A percentile compares a stretch with the other conserved stretches of the same genome.
Conservation (phyloP, 1,140 invertebrate species). For the Macrostomum lignano region DNA sequence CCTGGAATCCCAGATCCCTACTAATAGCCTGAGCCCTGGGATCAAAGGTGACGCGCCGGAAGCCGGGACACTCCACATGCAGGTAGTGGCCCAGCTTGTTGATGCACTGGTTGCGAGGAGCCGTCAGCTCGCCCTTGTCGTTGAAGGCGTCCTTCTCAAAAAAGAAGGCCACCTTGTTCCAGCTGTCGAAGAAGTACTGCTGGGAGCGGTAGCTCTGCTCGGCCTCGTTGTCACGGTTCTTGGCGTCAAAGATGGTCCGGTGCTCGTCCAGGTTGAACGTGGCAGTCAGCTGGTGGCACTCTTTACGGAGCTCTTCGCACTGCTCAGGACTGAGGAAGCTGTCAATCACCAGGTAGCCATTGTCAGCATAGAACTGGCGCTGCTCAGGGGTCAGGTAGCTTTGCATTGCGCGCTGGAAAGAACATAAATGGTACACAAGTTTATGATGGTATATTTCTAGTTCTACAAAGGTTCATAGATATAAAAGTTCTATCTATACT, state of each 20-base stretch:
- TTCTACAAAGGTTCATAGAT: too few species aligned
- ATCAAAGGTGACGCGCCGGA: conserved; percentile 50
- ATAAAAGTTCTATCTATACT: too few species aligned
- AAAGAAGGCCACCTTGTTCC: conserved; percentile 65
- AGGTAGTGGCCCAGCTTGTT: conserved; percentile 61
- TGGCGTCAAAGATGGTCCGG: conserved; percentile 39
- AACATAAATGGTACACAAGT: conserved; percentile 8
- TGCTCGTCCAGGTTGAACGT: conserved; percentile 40
- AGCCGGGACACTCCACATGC: conserved; percentile 51
- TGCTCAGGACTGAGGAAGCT: conserved; percentile 47
- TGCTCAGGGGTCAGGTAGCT: too few species aligned
- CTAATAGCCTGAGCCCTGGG: conserved; percentile 41
- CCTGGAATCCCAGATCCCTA: background rate
- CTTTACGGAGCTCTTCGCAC: conserved; percentile 38
- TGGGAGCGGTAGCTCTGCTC: too few species aligned
- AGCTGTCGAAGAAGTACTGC: conserved; percentile 67
- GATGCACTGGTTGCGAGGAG: conserved; percentile 31
- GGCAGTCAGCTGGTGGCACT: conserved; percentile 41
- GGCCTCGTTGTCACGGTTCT: too few species aligned
- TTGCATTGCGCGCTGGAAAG: too few species aligned
- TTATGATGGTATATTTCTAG: too few species aligned
- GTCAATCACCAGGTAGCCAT: conserved; percentile 54
- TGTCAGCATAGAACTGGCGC: conserved; percentile 29
- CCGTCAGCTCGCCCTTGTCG: conserved; percentile 33
- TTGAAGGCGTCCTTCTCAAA: conserved; percentile 56